These are phyloP conservation scores for Platerodrilus igneus DNA, from an alignment of 2,888 invertebrate species.

Conservation along the genomic window DNA sequence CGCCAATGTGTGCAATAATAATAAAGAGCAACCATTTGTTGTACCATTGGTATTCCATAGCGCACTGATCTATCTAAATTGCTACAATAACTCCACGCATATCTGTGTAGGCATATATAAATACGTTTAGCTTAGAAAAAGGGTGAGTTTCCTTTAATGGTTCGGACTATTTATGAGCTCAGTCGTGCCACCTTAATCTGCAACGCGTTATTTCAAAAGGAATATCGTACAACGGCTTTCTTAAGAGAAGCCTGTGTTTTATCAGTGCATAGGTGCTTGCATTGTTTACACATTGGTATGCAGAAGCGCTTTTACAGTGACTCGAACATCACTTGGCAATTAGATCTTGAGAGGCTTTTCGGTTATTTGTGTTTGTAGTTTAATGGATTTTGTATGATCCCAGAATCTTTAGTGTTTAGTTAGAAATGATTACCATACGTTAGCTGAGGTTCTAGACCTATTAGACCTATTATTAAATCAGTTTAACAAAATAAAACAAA, in stretches of 20 bases:
- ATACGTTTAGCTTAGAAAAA: constrained; percentile 29
- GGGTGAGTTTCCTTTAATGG: constrained; percentile 29
- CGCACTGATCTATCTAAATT: constrained; percentile 30
- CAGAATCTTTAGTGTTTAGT: constrained; percentile 16
- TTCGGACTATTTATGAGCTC: constrained; percentile 27
- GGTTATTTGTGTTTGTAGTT: constrained; percentile 23
- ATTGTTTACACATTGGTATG: constrained; percentile 23
- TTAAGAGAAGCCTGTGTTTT: constrained; percentile 16
- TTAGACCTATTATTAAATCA: too few species aligned
- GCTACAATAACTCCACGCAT: constrained; percentile 32
- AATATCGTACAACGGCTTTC: constrained; percentile 12
- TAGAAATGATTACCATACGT: too few species aligned
- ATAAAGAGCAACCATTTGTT: too few species aligned
- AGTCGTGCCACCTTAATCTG: constrained; percentile 22
- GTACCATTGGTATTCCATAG: constrained; percentile 15
- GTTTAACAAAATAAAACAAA: too few species aligned
- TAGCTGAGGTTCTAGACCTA: too few species aligned
- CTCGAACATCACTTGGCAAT: constrained; percentile 22
- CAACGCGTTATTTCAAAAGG: constrained; percentile 9
- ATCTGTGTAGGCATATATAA: constrained; percentile 32
- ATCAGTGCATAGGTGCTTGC: constrained; percentile 20
- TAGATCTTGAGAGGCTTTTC: constrained; percentile 22
- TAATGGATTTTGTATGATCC: constrained; percentile 13
- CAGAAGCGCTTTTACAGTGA: constrained; percentile 12
- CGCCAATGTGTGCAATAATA: too few species aligned